phyloP scores from a whole-genome alignment of 1,140 invertebrate genomes.

The Antheraea mylitta region DNA sequence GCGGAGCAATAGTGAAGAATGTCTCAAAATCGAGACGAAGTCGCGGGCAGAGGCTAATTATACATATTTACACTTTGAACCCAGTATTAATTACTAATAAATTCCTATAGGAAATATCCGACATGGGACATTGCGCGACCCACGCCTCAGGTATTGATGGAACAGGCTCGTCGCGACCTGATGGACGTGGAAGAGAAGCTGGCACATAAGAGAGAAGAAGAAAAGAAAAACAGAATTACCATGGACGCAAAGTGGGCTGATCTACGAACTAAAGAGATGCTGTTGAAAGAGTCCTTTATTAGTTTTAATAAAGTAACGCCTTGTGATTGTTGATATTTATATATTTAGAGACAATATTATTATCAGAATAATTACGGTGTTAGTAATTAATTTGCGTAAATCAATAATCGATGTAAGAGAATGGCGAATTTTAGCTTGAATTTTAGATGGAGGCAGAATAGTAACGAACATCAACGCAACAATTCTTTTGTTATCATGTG shows the following conservation, averaged over 20 bases:
- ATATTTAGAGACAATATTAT: not conserved
- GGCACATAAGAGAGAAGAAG: conserved; percentile 61
- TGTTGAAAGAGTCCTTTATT: conserved; percentile 78
- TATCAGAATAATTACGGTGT: too few relatives aligned
- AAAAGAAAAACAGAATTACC: conserved; percentile 47
- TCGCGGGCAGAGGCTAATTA: too few relatives aligned
- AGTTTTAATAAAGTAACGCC: conserved; percentile 76
- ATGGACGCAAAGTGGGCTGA: conserved; percentile 79
- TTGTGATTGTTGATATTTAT: not conserved
- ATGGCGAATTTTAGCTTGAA: too few relatives aligned
- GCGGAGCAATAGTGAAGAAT: too few relatives aligned
- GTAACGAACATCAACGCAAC: too few relatives aligned
- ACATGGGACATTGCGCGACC: conserved; percentile 79
- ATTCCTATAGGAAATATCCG: conserved; percentile 74
- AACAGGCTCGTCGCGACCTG: conserved; percentile 74
- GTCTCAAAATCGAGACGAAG: too few relatives aligned
- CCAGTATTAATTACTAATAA: not conserved
- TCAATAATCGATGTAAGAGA: too few relatives aligned
- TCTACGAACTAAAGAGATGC: conserved; percentile 68
- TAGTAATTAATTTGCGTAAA: too few relatives aligned
- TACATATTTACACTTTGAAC: too few relatives aligned
- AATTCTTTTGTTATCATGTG: too few relatives aligned
- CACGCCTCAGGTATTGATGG: conserved; percentile 74
- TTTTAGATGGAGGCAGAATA: too few relatives aligned
- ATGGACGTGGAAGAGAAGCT: conserved; percentile 71